Evolutionary conservation across 2,888 invertebrate species (phyloP).

Genomic region (Lasioglossum villosulum): DNA sequence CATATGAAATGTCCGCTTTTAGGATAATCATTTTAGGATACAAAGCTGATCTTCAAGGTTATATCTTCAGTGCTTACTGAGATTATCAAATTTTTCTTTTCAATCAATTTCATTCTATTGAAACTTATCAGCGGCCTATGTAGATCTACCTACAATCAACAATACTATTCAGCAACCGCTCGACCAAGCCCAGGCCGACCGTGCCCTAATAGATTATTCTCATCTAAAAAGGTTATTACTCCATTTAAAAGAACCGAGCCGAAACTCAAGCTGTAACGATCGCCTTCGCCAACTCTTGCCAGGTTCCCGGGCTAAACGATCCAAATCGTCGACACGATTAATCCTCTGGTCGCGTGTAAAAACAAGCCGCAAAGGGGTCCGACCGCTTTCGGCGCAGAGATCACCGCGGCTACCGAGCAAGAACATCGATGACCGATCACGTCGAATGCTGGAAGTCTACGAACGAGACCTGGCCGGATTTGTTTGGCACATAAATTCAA

Average conservation of each 20-base stretch:
- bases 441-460: conserved; percentile 38
- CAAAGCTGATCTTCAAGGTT: no score
- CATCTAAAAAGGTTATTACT: background rate
- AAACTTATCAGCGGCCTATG: background rate
- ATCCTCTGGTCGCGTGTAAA: conserved; percentile 24
- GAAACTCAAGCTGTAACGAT: background rate
- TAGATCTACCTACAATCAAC: background rate
- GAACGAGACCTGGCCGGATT: conserved; percentile 10
- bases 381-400: conserved; percentile 40
- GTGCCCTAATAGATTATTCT: background rate
- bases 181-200: no score
- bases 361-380: conserved; percentile 35
- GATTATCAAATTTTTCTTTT: background rate
- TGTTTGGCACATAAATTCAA: conserved; percentile 53
- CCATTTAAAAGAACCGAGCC: background rate
- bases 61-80: no score
- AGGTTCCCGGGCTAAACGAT: background rate
- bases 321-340: conserved; percentile 38
- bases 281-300: background rate
- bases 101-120: background rate
- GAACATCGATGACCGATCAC: conserved; percentile 39
- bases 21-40: no score
- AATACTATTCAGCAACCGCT: background rate
- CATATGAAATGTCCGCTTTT: no score
- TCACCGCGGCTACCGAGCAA: conserved; percentile 38